phyloP scores from a whole-genome alignment of 2,888 invertebrate species.

The Anthophora plumipes region DNA sequence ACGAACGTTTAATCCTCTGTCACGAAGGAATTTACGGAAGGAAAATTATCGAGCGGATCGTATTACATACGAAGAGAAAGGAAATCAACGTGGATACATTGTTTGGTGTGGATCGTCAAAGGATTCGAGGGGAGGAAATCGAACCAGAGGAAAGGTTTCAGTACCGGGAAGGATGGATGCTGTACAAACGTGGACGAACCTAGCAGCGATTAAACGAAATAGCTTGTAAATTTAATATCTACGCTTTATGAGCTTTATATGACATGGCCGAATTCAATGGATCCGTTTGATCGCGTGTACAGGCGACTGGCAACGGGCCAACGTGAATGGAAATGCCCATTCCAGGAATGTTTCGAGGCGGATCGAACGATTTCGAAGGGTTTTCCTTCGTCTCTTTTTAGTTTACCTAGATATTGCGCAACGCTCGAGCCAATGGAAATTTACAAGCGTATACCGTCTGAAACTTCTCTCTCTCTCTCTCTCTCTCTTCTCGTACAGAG shows the following conservation, averaged over 20 bases:
- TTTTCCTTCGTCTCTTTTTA: background rate
- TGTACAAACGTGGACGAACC: background rate
- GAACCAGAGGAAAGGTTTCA: background rate
- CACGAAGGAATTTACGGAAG: background rate
- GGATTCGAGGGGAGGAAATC: background rate
- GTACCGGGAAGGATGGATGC: too few relatives aligned
- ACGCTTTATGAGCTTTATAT: constrained; percentile 35
- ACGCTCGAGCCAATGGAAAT: background rate
- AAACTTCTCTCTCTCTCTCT: too few relatives aligned
- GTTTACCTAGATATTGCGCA: background rate
- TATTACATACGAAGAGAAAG: too few relatives aligned
- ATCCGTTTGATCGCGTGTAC: constrained; percentile 43
- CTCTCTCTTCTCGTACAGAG: background rate
- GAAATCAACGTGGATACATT: background rate
- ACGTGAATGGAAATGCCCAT: background rate
- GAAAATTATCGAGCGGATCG: background rate
- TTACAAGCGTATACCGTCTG: background rate
- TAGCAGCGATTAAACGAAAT: constrained; percentile 48
- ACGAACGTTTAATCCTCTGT: background rate
- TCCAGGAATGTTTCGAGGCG: background rate
- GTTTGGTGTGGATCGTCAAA: too few relatives aligned
- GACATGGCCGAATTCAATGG: constrained; percentile 39
- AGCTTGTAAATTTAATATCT: constrained; percentile 57
- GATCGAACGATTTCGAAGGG: background rate
- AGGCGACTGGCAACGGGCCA: constrained; percentile 42